phyloP scores from a whole-genome alignment of 2,797 vertebrate genomes.

The Molothrus aeneus region DNA sequence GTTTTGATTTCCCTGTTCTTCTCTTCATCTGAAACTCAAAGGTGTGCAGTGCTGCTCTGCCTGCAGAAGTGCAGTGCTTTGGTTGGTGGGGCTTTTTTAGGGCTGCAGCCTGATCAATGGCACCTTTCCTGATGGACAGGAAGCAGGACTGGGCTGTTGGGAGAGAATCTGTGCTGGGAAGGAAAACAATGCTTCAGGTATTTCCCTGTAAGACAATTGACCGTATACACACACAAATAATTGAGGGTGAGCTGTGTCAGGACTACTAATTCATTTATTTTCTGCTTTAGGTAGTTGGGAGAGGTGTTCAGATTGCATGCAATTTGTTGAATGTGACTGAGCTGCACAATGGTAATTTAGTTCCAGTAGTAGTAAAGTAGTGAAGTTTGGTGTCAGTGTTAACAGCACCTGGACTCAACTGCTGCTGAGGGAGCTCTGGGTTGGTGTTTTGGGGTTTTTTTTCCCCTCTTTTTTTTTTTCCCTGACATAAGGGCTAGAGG shows the following conservation, averaged over 20 bases:
- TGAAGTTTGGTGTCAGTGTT: not conserved
- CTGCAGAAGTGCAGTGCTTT: not conserved
- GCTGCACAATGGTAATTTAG: not conserved
- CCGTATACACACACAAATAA: not conserved
- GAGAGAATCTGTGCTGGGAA: not conserved
- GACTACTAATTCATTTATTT: not conserved
- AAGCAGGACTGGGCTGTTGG: not conserved
- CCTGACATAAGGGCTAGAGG: not conserved
- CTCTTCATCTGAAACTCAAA: not conserved
- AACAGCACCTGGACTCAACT: not conserved
- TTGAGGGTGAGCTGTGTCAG: not conserved
- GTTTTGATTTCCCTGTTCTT: not conserved
- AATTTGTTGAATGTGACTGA: not conserved
- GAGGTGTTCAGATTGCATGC: not conserved
- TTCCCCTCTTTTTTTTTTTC: not conserved
- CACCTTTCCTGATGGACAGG: not conserved
- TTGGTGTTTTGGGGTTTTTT: rapidly evolving
- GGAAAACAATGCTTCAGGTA: not conserved
- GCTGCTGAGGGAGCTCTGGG: not conserved
- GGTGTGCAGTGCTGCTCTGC: not conserved
- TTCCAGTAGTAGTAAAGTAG: not conserved
- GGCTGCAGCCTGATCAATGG: not conserved
- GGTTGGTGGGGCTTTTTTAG: not conserved
- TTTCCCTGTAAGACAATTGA: not conserved
- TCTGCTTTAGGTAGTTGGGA: not conserved